Conservation (phyloP, 2,113 vertebrate genomes). For the Oreochromis spilurus region DNA sequence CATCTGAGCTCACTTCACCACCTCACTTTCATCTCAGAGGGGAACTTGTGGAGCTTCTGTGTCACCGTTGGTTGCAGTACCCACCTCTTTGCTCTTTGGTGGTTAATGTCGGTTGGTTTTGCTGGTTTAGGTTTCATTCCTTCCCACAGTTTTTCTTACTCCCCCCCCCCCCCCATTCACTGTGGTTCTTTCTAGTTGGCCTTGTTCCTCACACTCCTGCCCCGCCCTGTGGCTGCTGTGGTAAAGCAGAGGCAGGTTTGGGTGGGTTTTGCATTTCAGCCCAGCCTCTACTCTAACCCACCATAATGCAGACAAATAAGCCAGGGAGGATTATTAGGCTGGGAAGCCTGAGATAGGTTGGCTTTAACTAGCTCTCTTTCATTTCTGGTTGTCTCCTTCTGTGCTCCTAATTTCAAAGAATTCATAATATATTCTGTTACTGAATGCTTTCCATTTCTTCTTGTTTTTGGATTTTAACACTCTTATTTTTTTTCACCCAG, state of each 20-base stretch:
- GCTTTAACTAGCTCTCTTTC: not conserved
- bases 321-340: slow-evolving; percentile 1
- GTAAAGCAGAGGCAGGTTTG: slow-evolving; percentile 34
- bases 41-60: not conserved
- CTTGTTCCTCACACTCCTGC: not conserved
- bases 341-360: not conserved
- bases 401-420: not conserved
- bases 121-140: slow-evolving; percentile 11
- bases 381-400: not conserved
- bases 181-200: slow-evolving; percentile 35
- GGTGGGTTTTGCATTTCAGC: slow-evolving; percentile 42
- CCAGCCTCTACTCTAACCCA: slow-evolving; percentile 1
- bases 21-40: not conserved
- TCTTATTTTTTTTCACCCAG: not conserved
- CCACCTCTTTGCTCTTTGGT: not conserved
- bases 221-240: slow-evolving; percentile 37
- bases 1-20: not conserved
- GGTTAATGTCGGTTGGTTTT: slow-evolving; percentile 13
- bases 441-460: not conserved
- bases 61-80: not conserved
- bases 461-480: not conserved
- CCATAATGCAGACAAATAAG: slow-evolving; percentile 7
- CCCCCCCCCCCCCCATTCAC: not conserved
- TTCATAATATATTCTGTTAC: not conserved
- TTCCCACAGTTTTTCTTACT: not conserved